phyloP scores from a whole-genome alignment of 1,140 invertebrate species.

The Hycleus phaleratus region DNA sequence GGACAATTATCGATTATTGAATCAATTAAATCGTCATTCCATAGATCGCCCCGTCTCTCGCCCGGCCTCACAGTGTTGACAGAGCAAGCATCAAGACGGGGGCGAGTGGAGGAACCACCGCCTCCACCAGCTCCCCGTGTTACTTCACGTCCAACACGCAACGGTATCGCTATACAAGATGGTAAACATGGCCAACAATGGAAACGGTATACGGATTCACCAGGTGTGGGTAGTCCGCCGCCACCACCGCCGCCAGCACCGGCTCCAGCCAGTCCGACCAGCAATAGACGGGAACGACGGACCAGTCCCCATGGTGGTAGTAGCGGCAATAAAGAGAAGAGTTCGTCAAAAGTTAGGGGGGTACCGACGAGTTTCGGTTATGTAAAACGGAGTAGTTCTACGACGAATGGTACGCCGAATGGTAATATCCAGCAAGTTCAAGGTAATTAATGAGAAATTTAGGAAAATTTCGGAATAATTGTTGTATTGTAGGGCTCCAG shows the following conservation, averaged over 20 bases:
- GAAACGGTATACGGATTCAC: slow-evolving; percentile 43
- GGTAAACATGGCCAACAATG: slow-evolving; percentile 28
- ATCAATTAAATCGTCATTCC: slow-evolving; percentile 1
- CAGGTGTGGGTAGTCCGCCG: slow-evolving; percentile 48
- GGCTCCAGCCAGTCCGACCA: slow-evolving; percentile 44
- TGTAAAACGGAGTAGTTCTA: slow-evolving; percentile 67
- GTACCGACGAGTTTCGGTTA: slow-evolving; percentile 74
- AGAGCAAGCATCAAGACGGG: slow-evolving; percentile 28
- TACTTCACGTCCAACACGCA: slow-evolving; percentile 17
- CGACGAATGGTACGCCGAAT: slow-evolving; percentile 28
- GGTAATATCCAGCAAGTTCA: slow-evolving; percentile 4
- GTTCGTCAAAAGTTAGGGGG: slow-evolving; percentile 42
- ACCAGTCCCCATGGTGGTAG: slow-evolving; percentile 39
- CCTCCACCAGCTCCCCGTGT: slow-evolving; percentile 27
- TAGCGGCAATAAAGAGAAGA: slow-evolving; percentile 17
- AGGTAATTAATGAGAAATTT: background rate
- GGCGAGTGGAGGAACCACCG: slow-evolving; percentile 31
- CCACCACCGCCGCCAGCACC: slow-evolving; percentile 41
- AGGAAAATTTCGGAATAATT: background rate
- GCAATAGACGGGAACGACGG: slow-evolving; percentile 38
- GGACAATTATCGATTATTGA: too few species aligned
- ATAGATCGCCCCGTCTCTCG: slow-evolving; percentile 26
- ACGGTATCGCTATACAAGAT: slow-evolving; percentile 21
- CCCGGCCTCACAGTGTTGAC: slow-evolving; percentile 35
- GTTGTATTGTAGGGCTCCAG: slow-evolving; percentile 25